phyloP scores from a whole-genome alignment of 2,888 invertebrate species.

The Slavum lentiscoides region DNA sequence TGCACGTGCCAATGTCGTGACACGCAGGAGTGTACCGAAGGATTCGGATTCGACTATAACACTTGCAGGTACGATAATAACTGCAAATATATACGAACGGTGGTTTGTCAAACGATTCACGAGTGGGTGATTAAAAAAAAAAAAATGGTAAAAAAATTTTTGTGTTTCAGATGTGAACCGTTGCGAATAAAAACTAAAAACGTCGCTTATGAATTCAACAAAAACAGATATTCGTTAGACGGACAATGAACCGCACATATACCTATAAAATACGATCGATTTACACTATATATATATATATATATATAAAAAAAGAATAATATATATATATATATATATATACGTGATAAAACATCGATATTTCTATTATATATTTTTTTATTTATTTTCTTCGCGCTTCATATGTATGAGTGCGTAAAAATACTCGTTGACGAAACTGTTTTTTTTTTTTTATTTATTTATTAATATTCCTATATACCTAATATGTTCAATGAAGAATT shows the following conservation, averaged over 20 bases:
- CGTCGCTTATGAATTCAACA: not conserved
- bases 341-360: not conserved
- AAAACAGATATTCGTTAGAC: constrained; percentile 14
- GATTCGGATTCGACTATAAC: constrained; percentile 65
- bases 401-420: not conserved
- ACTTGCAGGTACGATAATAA: constrained; percentile 62
- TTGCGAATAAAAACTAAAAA: constrained; percentile 8
- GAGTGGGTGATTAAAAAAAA: no score
- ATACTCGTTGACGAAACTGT: constrained; percentile 6
- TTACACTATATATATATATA: not conserved
- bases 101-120: not conserved
- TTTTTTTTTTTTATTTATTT: not conserved
- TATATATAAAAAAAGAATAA: not conserved
- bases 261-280: not conserved
- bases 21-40: constrained; percentile 66
- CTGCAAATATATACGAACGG: not conserved
- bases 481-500: constrained; percentile 11
- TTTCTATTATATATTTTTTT: not conserved
- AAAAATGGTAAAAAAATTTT: not conserved
- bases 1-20: constrained; percentile 68
- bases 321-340: not conserved
- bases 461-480: not conserved
- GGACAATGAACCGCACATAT: not conserved
- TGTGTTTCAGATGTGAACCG: constrained; percentile 24
- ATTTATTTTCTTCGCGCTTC: not conserved